These are phyloP conservation scores for Elanus axillaris DNA, from an alignment of 2,113 vertebrate genomes.

Conservation along the genomic window DNA sequence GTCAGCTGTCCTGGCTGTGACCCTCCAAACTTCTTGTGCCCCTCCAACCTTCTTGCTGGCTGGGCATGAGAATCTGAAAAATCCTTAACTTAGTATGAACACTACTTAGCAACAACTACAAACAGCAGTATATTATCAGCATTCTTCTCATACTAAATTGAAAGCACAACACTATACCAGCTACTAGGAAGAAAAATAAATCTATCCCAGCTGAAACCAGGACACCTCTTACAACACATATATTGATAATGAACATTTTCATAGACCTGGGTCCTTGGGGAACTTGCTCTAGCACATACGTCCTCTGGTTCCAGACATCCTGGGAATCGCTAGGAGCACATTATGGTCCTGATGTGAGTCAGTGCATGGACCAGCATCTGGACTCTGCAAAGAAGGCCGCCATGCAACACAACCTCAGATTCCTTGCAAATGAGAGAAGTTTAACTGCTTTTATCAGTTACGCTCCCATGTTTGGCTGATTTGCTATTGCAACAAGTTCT, in stretches of 20 bases:
- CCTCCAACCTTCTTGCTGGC: no score
- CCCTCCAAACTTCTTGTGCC: no score
- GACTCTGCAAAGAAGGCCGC: neutral
- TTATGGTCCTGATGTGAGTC: neutral
- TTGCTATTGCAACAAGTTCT: neutral
- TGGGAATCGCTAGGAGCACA: neutral
- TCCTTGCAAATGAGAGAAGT: neutral
- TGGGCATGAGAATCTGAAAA: no score
- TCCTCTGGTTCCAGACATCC: neutral
- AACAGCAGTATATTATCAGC: no score
- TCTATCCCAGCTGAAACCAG: no score
- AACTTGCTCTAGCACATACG: neutral
- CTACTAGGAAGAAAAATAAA: no score
- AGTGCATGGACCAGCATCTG: neutral
- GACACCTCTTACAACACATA: neutral
- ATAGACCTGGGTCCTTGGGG: neutral
- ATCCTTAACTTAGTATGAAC: no score
- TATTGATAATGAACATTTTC: neutral
- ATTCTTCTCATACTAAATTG: no score
- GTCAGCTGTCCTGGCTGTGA: no score
- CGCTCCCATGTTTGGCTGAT: rapidly evolving
- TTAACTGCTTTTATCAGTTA: neutral
- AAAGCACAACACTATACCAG: no score
- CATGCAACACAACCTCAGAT: rapidly evolving
- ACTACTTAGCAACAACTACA: no score